These are phyloP conservation scores for Parotia lawesii DNA, from an alignment of 2,113 vertebrate species.

Conservation along the genomic window DNA sequence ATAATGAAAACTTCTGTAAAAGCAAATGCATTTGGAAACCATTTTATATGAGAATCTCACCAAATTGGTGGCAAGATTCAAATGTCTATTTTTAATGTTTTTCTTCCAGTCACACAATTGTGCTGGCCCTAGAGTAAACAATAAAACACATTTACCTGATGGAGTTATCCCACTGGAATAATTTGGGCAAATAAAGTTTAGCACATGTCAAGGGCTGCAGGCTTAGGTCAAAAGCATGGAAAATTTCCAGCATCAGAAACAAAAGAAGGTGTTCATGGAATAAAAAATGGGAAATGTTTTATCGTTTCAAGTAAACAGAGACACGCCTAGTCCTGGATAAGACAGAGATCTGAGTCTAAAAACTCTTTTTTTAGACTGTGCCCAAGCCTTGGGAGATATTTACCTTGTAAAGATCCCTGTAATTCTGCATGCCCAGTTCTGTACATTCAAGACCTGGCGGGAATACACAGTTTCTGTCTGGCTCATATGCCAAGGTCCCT, in stretches of 20 bases:
- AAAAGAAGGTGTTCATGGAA: constrained; percentile 10
- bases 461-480: not conserved
- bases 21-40: not conserved
- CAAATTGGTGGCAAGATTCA: not conserved
- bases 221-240: constrained; percentile 35
- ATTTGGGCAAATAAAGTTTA: not conserved
- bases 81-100: constrained; percentile 7
- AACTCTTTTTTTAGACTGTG: not conserved
- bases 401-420: not conserved
- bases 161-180: constrained; percentile 22
- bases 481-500: not conserved
- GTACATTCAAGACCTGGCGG: not conserved
- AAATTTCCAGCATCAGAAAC: constrained; percentile 53
- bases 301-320: constrained; percentile 1
- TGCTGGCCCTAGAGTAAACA: not conserved
- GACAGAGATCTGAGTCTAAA: not conserved
- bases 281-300: constrained; percentile 28
- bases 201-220: not conserved
- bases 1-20: not conserved
- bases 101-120: constrained; percentile 9
- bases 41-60: not conserved
- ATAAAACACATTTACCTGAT: not conserved
- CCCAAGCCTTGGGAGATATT: not conserved
- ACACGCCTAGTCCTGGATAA: constrained; percentile 16
- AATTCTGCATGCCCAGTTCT: not conserved